Percentiles rank a stretch among this genome's conserved stretches.
phyloP scores from a whole-genome alignment of 2,797 vertebrate species.

The Coreius guichenoti region DNA sequence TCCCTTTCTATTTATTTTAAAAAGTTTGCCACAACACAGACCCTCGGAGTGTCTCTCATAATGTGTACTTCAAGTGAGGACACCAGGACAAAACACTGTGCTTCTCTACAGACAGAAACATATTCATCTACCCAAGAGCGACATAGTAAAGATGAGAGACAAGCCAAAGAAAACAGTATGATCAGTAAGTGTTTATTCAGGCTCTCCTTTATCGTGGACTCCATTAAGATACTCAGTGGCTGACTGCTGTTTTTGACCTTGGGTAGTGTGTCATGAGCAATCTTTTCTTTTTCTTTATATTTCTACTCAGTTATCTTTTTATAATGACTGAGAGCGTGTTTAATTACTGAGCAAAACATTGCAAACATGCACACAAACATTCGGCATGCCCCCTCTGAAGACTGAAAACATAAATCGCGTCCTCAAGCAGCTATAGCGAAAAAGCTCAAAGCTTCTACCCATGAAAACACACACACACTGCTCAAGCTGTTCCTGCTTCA shows the following conservation, averaged over 20 bases:
- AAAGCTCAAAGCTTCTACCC: conserved; percentile 5
- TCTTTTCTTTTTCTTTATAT: neutral
- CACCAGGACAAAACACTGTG: neutral
- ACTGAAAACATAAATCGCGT: conserved; percentile 60
- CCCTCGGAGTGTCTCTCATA: neutral
- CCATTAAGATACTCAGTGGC: conserved; percentile 17
- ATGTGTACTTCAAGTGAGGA: neutral
- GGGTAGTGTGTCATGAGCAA: conserved; percentile 8
- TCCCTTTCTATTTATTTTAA: neutral
- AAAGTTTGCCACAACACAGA: neutral
- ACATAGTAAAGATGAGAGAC: conserved; percentile 30
- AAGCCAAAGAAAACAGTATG: conserved; percentile 27
- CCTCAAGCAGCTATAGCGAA: conserved; percentile 34
- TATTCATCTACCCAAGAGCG: conserved; percentile 21
- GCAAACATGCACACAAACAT: conserved; percentile 25
- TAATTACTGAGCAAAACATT: conserved; percentile 11
- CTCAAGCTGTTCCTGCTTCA: conserved; percentile 18
- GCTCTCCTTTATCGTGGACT: conserved; percentile 26
- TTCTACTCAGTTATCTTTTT: conserved; percentile 4
- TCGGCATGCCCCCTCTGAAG: neutral
- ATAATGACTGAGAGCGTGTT: neutral
- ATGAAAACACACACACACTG: conserved; percentile 3
- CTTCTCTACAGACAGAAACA: conserved; percentile 22
- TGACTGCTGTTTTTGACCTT: conserved; percentile 35
- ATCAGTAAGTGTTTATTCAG: conserved; percentile 26